Conservation (phyloP, 2,888 invertebrate genomes). For the Actias luna region DNA sequence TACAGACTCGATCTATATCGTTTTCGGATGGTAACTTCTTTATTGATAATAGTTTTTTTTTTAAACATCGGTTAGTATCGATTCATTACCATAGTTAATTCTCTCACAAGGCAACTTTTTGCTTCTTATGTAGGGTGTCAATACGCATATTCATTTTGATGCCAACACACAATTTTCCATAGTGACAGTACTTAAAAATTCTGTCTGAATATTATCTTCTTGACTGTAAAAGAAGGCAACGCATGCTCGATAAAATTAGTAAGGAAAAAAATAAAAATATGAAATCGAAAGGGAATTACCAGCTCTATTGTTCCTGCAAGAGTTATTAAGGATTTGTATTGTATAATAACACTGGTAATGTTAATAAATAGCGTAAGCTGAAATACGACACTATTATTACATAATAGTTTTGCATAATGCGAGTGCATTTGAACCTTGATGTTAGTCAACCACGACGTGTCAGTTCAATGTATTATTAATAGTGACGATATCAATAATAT, state of each 20-base stretch:
- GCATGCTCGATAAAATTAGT: neutral
- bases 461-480: conserved; percentile 22
- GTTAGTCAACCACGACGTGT: conserved; percentile 18
- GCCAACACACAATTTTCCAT: neutral
- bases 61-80: neutral
- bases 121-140: neutral
- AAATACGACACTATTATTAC: neutral
- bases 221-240: neutral
- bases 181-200: neutral
- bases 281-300: neutral
- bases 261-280: neutral
- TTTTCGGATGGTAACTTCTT: conserved; percentile 49
- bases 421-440: conserved; percentile 11
- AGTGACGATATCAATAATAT: conserved; percentile 29
- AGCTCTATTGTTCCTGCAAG: neutral
- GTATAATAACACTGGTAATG: neutral
- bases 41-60: conserved; percentile 1
- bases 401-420: conserved; percentile 1
- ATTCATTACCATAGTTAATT: neutral
- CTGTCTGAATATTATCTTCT: neutral
- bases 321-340: neutral
- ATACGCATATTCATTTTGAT: neutral
- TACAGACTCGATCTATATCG: conserved; percentile 49
- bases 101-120: neutral
- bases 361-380: neutral